A percentile compares a stretch with the other conserved stretches of the same genome.
Evolutionary conservation across 37 sponge, comb jelly and placozoan genomes (phyloP).

Genomic region (Diacarnus erythraeanus): DNA sequence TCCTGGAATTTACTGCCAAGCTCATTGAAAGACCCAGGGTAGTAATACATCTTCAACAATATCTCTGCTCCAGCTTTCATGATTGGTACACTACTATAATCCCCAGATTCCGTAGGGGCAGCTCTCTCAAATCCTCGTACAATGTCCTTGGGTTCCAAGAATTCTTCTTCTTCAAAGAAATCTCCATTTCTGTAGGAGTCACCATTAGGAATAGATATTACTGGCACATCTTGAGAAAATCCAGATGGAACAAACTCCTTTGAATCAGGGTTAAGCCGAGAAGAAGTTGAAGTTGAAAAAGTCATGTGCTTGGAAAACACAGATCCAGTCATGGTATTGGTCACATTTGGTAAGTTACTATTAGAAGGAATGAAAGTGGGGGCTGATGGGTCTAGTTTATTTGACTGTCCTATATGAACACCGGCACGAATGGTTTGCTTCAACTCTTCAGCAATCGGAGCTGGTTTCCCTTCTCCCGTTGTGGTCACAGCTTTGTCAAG

Average conservation of each 20-base stretch:
- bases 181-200: background rate
- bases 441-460: background rate
- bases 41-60: background rate
- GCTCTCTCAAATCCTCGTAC: conserved; percentile 25
- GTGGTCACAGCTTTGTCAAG: background rate
- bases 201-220: background rate
- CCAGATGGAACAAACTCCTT: conserved; percentile 19
- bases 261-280: conserved; percentile 24
- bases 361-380: conserved; percentile 11
- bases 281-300: background rate
- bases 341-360: background rate
- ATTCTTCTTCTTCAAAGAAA: background rate
- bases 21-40: conserved; percentile 6
- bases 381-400: conserved; percentile 22
- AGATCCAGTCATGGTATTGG: background rate
- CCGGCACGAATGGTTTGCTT: background rate
- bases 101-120: background rate
- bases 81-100: background rate
- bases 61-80: background rate
- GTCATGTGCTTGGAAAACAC: background rate
- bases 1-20: background rate
- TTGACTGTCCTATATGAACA: background rate
- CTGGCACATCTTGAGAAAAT: no score
- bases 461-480: background rate
- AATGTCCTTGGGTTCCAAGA: background rate